Conservation (phyloP, 2,888 invertebrate species). For the Dioctria rufipes region DNA sequence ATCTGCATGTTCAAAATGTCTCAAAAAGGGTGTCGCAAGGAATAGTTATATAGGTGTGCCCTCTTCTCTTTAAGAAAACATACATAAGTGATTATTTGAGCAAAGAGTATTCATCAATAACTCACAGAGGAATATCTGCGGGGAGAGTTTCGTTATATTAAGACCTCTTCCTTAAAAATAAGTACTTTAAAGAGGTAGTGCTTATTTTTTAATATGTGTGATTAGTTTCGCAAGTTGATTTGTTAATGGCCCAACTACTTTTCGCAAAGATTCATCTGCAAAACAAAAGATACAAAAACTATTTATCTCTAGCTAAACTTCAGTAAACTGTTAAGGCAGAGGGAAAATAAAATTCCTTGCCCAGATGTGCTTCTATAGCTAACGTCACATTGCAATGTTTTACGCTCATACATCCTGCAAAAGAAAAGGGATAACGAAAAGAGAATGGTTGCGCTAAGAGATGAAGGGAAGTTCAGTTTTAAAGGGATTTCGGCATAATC, state of each 20-base stretch:
- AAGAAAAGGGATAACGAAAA: not conserved
- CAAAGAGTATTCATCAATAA: too few relatives aligned
- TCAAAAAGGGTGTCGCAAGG: not conserved
- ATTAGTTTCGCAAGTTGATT: constrained; percentile 7
- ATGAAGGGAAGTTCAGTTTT: constrained; percentile 58
- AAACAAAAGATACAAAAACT: constrained; percentile 30
- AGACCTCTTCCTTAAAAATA: too few relatives aligned
- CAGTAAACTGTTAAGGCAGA: not conserved
- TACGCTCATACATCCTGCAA: not conserved
- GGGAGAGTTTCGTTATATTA: too few relatives aligned
- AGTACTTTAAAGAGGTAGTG: too few relatives aligned
- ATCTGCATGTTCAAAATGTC: constrained; percentile 29
- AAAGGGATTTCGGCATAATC: constrained; percentile 63
- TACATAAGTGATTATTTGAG: too few relatives aligned
- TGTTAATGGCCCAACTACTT: constrained; percentile 8
- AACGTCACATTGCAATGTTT: not conserved
- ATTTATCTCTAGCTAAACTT: constrained; percentile 19
- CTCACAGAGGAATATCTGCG: too few relatives aligned
- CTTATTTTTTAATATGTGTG: too few relatives aligned
- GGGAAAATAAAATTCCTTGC: constrained; percentile 8
- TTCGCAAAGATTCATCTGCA: constrained; percentile 13
- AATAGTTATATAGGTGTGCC: too few relatives aligned
- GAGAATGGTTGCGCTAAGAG: constrained; percentile 58
- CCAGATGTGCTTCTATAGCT: not conserved
- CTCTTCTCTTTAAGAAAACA: too few relatives aligned